Conservation (phyloP, 2,888 invertebrate species). For the Leuctra nigra region DNA sequence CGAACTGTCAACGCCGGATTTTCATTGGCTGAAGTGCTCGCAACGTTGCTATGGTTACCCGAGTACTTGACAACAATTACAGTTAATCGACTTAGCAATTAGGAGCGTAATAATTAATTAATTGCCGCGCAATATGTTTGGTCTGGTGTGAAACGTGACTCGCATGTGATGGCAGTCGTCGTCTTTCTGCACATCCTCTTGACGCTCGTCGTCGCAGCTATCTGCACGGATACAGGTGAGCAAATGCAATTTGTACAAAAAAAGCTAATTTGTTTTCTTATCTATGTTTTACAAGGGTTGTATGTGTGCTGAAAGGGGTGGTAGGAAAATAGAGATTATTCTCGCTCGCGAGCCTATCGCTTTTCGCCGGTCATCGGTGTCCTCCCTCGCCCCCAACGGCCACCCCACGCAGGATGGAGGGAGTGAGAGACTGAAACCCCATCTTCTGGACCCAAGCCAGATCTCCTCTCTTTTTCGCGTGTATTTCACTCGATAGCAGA, state of each 20-base stretch:
- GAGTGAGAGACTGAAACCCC: not conserved
- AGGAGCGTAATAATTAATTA: too few relatives aligned
- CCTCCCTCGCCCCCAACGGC: not conserved
- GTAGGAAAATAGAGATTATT: not conserved
- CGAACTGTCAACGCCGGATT: too few relatives aligned
- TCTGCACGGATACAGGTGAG: slow-evolving; percentile 10
- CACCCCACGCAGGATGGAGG: not conserved
- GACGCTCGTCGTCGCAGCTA: not conserved
- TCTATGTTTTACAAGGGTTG: not conserved
- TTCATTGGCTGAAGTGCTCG: too few relatives aligned
- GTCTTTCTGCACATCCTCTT: not conserved
- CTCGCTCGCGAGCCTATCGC: not conserved
- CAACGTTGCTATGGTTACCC: too few relatives aligned
- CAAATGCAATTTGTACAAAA: not conserved
- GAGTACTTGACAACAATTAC: too few relatives aligned
- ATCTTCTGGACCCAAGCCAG: slow-evolving; percentile 8
- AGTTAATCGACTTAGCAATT: too few relatives aligned
- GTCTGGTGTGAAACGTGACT: too few relatives aligned
- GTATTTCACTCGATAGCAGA: slow-evolving; percentile 12
- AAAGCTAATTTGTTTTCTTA: slow-evolving; percentile 1
- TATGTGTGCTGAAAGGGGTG: not conserved
- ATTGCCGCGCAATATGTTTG: too few relatives aligned
- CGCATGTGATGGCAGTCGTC: not conserved
- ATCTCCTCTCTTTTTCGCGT: not conserved
- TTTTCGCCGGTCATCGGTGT: not conserved